Evolutionary conservation across 2,113 vertebrate species (phyloP).

Genomic region (Callipepla squamata): DNA sequence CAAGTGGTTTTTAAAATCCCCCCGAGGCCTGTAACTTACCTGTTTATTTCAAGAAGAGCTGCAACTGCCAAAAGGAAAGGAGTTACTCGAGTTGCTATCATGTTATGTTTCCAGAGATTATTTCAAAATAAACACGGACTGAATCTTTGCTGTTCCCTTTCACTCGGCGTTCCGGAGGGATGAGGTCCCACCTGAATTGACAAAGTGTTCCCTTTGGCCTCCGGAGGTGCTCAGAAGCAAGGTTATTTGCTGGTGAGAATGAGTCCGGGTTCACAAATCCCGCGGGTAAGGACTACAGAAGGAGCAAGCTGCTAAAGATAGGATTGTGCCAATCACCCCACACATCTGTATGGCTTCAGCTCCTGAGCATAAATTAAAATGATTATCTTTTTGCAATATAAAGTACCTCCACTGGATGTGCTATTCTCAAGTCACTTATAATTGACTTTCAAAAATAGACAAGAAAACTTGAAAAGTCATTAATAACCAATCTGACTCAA

Average conservation of each 20-base stretch:
- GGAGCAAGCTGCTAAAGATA: background rate
- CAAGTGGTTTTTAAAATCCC: slow-evolving; percentile 42
- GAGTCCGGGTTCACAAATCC: background rate
- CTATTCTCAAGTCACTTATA: background rate
- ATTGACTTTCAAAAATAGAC: background rate
- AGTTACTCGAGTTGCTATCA: slow-evolving; percentile 13
- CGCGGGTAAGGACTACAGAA: rapidly evolving
- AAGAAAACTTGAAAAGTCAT: background rate
- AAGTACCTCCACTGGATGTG: rapidly evolving
- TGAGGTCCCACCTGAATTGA: background rate
- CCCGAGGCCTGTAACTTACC: slow-evolving; percentile 30
- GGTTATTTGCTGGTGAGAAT: background rate
- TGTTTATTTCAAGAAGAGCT: slow-evolving; percentile 65
- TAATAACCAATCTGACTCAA: background rate
- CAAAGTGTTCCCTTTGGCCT: background rate
- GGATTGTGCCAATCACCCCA: background rate
- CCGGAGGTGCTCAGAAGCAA: background rate
- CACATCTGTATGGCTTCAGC: rapidly evolving
- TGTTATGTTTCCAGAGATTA: slow-evolving; percentile 18
- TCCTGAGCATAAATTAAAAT: background rate
- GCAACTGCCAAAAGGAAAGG: slow-evolving; percentile 36
- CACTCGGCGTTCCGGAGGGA: rapidly evolving
- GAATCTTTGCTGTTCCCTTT: background rate
- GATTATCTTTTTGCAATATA: background rate
- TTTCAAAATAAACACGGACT: slow-evolving; percentile 26